These are phyloP conservation scores for Dipodomys spectabilis DNA, from an alignment of 2,113 vertebrate genomes.

Conservation along the genomic window DNA sequence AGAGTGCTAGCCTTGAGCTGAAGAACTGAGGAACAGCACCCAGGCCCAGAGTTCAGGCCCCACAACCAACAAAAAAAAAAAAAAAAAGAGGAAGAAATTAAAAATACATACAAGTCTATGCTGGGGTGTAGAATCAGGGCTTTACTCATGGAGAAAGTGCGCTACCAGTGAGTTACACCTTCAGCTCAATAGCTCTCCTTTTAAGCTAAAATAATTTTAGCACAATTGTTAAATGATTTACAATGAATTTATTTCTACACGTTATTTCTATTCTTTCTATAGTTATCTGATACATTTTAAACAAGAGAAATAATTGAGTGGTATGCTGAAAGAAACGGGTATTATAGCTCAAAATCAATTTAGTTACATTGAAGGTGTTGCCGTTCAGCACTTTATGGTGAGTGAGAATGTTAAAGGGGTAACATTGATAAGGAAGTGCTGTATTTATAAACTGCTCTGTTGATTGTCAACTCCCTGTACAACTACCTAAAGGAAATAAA, in stretches of 20 bases:
- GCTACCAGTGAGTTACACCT: too few species aligned
- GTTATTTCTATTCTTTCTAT: constrained; percentile 1
- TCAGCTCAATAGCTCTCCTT: too few species aligned
- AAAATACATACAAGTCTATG: not conserved
- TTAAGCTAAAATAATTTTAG: not conserved
- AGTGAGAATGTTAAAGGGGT: too few species aligned
- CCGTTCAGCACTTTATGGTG: too few species aligned
- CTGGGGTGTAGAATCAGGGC: not conserved
- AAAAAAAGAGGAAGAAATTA: constrained; percentile 49
- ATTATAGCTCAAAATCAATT: constrained; percentile 27
- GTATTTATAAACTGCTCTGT: too few species aligned
- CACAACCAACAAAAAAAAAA: too few species aligned
- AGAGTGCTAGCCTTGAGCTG: too few species aligned
- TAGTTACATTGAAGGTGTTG: not conserved
- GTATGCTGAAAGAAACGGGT: not conserved
- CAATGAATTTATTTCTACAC: constrained; percentile 19
- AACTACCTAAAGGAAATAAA: too few species aligned
- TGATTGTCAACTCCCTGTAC: too few species aligned
- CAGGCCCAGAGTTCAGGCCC: too few species aligned
- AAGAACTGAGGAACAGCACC: too few species aligned
- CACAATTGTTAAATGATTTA: not conserved
- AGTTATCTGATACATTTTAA: constrained; percentile 35
- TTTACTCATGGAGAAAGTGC: not conserved
- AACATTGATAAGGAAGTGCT: too few species aligned
- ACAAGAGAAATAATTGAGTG: not conserved